Evolutionary conservation across 1,140 invertebrate species (phyloP), one percentile per base, ranked within the genome.

Genomic region (Alviniconcha marisindica): DNA sequence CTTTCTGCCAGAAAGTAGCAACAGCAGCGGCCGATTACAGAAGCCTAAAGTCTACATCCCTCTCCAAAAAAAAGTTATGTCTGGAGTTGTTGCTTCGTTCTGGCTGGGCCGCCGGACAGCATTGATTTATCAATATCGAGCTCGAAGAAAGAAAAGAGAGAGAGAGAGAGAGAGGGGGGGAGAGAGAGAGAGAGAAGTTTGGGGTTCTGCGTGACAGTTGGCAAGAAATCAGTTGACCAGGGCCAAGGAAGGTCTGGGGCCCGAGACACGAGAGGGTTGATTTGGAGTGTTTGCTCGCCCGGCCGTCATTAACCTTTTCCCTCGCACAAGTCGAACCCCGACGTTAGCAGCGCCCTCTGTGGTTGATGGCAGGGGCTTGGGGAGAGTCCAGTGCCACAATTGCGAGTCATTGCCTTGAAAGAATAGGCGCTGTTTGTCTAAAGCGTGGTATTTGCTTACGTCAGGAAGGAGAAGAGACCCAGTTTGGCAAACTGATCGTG

Each of bases 61-160:
- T 24, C 5, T n/a, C 28, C 60, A n/a, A 63, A 63, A 63, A 63
- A 31, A 63, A 5, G 44, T 48, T 5, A 48, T 63, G 60, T 63
- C 21, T 63, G 24, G 7, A n/a, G 60, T n/a, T 24, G 60, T 24
- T 63, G 60, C 60, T 63, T n/a, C n/a, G n/a, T n/a, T n/a, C n/a
- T n/a, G 28, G 4, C 60, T 63, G 5, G 60, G 24, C 60, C 5
- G 21, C 4, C 28, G 24, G 60, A 24, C 60, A 63, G 7, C 60
- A 63, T 63, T 63, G 60, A 63, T 63, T 63, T 63, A 63, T 63
- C 60, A 63, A 63, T 63, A 63, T n/a, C 10, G 21, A 5, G 60
- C 5, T 31, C 60, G 7, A 10, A 18, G 44, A 48, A 48, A 48
- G 44, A 18, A 48, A 18, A 48, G 5, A 10, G 44, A 48, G 18